A percentile compares a stretch with the other conserved stretches of the same genome.
Conservation (phyloP, 2,888 invertebrate species). For the Agonopterix alstromeriana region DNA sequence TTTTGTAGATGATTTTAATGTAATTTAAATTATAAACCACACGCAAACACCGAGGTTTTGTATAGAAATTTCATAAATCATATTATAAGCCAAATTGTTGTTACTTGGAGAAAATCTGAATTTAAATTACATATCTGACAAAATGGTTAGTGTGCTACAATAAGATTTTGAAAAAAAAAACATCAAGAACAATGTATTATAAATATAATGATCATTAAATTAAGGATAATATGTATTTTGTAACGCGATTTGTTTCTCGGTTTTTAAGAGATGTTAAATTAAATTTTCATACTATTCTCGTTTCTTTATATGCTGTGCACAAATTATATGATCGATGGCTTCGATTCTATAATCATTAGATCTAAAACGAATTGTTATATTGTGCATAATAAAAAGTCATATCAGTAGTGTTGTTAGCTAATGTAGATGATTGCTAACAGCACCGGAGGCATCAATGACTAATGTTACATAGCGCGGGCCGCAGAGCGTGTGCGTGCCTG, state of each 20-base stretch:
- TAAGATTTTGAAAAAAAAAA: slow-evolving; percentile 65
- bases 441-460: slow-evolving; percentile 18
- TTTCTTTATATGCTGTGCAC: slow-evolving; percentile 68
- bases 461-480: slow-evolving; percentile 14
- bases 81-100: slow-evolving; percentile 68
- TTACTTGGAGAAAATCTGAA: slow-evolving; percentile 74
- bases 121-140: slow-evolving; percentile 77
- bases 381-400: slow-evolving; percentile 54
- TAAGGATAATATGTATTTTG: slow-evolving; percentile 74
- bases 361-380: slow-evolving; percentile 59
- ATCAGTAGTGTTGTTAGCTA: slow-evolving; percentile 47
- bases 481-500: neutral
- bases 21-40: slow-evolving; percentile 37
- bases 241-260: slow-evolving; percentile 69
- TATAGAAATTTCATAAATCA: slow-evolving; percentile 54
- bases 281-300: slow-evolving; percentile 56
- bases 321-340: slow-evolving; percentile 57
- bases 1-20: slow-evolving; percentile 45
- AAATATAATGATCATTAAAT: slow-evolving; percentile 71
- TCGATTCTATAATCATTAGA: slow-evolving; percentile 51
- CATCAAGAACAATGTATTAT: slow-evolving; percentile 73
- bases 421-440: slow-evolving; percentile 24
- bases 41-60: slow-evolving; percentile 46
- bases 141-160: slow-evolving; percentile 77
- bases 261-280: slow-evolving; percentile 67